Conservation (phyloP, 2,797 vertebrate genomes). For the Tympanoctomys barrerae region DNA sequence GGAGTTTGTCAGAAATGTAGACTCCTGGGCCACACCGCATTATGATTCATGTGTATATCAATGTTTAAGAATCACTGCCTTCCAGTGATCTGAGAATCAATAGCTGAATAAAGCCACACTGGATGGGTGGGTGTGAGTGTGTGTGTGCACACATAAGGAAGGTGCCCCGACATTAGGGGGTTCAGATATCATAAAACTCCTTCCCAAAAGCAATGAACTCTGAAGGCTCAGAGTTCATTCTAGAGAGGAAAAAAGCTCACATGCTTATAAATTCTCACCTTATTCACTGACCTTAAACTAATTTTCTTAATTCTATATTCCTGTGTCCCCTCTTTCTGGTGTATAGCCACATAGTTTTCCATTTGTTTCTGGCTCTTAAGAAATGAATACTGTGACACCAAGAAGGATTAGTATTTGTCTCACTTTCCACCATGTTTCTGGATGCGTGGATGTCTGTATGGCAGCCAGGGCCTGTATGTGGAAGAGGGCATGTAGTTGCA, state of each 20-base stretch:
- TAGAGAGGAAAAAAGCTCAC: background rate
- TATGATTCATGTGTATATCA: background rate
- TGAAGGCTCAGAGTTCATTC: background rate
- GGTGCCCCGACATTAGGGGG: background rate
- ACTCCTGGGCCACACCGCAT: background rate
- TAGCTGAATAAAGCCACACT: background rate
- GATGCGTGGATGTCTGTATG: background rate
- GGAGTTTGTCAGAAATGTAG: conserved; percentile 22
- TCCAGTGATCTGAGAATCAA: background rate
- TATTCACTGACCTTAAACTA: conserved; percentile 25
- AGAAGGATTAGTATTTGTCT: conserved; percentile 52
- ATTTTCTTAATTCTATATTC: background rate
- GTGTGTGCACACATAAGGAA: background rate
- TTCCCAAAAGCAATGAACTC: background rate
- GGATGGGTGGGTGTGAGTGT: background rate
- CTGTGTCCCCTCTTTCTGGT: background rate
- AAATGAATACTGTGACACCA: background rate
- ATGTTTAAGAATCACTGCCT: conserved; percentile 5
- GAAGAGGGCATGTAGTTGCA: background rate
- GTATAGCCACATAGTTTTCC: background rate
- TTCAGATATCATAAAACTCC: conserved; percentile 8
- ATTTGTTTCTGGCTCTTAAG: background rate
- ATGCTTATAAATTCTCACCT: background rate
- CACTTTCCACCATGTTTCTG: background rate
- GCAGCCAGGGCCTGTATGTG: background rate